Evolutionary conservation across 2,797 vertebrate genomes (phyloP), one percentile per base, ranked within the genome.

Genomic region (Chaenodraco wilsoni): DNA sequence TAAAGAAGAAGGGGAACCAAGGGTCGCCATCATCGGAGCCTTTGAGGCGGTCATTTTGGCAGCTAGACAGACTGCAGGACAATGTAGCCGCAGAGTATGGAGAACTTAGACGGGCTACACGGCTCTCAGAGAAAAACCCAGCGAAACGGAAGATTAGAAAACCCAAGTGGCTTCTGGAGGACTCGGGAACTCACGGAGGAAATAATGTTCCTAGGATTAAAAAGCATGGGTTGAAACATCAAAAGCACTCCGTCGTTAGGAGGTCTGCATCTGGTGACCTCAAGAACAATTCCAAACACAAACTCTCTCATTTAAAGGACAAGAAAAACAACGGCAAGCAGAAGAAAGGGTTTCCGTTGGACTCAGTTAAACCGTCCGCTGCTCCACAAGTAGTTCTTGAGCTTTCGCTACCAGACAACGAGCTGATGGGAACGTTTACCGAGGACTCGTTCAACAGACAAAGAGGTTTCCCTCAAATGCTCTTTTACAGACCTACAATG

Each of bases 321-420:
- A 82, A 45, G 23, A 87, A 88, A 62, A 85, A 82, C 21, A 37
- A 59, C 45, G 62, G 51, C 50, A 79, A 82, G 31, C 64, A 79
- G 40, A 84, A 81, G 65, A 86, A 81, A 27, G 82, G 61, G 14
- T 72, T 84, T 54, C 63, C 72, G 23, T 11, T 55, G n/a, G 84
- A 85, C 43, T 14, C 27, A 23, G 5, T 21, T 5, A 65, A 72
- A 58, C 50, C 70, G 10, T 15, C 87, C 8, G 31, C 66, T 5
- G 3, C 84, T 46, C 86, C 92, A 6, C 90, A 93, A 66, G 83
- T 92, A 14, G 83, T 94, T 69, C 87, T 94, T 44, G 94, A 94
- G 80, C 84, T 94, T 37, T 95, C 94, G 0, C 74, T 93, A 11
- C 95, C 95, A 33, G 95, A 96, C 81, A 96, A 96, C 45, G 95